Evolutionary conservation across 2,888 invertebrate species (phyloP), one percentile per base, ranked within the genome.

Genomic region (Sarcophaga variegata): DNA sequence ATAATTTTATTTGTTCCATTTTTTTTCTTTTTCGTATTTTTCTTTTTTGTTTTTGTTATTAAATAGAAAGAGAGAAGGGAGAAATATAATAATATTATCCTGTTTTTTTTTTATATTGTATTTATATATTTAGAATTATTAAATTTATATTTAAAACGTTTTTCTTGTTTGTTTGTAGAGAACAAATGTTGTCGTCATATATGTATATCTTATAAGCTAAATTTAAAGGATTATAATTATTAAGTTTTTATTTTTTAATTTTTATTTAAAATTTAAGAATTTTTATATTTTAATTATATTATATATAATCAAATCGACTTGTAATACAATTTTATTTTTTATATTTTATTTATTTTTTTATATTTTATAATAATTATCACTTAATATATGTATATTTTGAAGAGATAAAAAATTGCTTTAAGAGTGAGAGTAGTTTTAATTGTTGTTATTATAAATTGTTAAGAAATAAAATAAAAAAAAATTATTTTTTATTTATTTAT

Each of bases 91-190:
- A 60, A 69, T 62, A 69, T 69, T 45, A 62, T 74, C 20, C 22
- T 54, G n/a, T 66, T 66, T 54, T 69, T 45, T 64, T 63, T 62
- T 72, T 81, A 14, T 62, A 72, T 54, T 62, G 45, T 49, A 54
- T 71, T 85, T 69, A 22, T 67, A 81, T 63, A 54, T 77, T 83
- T 77, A 66, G 76, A 70, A 64, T 81, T 69, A 67, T 60, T 69
- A 20, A 59, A 66, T 74, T 22, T 69, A 54, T 45, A 70, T 76
- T 82, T 77, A 77, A 83, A 76, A 82, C 60, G 59, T 77, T 63
- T 67, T 45, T 69, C 67, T n/a, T 70, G 37, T 83, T 87, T 87
- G 87, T 89, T 90, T 90, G 90, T 90, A 89, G 90, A 90, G 89
- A 88, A 90, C 89, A 89, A 88, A 86, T 85, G 75, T 79, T 88